Conservation (phyloP, 2,888 invertebrate species). For the Volucella inflata region DNA sequence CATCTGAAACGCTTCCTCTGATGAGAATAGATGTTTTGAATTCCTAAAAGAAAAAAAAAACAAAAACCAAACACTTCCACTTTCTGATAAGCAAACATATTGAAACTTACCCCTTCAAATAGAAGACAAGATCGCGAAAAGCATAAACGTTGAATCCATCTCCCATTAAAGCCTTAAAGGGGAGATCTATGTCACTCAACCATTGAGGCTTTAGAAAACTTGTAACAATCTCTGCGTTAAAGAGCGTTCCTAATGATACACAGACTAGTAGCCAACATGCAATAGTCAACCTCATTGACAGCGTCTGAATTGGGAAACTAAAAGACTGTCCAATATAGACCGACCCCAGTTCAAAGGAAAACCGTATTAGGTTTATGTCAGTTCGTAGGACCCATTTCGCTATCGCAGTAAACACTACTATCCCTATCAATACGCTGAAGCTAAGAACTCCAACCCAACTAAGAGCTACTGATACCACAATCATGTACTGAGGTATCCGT, state of each 20-base stretch:
- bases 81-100: neutral
- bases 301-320: conserved; percentile 18
- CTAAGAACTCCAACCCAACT: conserved; percentile 45
- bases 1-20: conserved; percentile 48
- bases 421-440: neutral
- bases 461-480: conserved; percentile 29
- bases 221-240: conserved; percentile 63
- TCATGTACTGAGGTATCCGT: conserved; percentile 51
- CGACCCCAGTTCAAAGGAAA: conserved; percentile 40
- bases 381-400: conserved; percentile 26
- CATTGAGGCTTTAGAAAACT: conserved; percentile 45
- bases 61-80: neutral
- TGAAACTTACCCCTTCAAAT: conserved; percentile 51
- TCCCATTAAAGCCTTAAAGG: conserved; percentile 47
- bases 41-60: conserved; percentile 36
- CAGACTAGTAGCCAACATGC: conserved; percentile 52
- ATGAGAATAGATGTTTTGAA: conserved; percentile 54
- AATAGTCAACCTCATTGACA: conserved; percentile 44
- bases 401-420: conserved; percentile 15
- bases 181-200: conserved; percentile 41
- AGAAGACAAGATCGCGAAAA: conserved; percentile 50
- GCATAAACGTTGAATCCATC: conserved; percentile 49
- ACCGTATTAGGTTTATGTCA: conserved; percentile 23
- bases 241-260: conserved; percentile 48
- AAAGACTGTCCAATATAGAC: conserved; percentile 55